Conservation (phyloP, 2,113 vertebrate species). For the Tenrec ecaudatus region DNA sequence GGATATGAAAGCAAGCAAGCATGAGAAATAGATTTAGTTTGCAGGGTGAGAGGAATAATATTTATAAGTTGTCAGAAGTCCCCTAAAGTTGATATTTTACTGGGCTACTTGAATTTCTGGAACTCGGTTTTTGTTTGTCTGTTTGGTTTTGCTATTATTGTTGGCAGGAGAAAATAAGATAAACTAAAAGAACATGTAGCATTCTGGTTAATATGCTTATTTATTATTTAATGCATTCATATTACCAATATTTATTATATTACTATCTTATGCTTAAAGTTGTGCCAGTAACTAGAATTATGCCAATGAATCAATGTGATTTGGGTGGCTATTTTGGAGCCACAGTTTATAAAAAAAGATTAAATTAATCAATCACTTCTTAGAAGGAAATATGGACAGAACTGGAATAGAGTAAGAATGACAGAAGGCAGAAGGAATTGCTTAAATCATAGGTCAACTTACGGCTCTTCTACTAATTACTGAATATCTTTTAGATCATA, state of each 20-base stretch:
- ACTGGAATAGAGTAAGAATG: not conserved
- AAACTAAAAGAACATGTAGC: conserved; percentile 3
- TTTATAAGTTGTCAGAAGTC: conserved; percentile 72
- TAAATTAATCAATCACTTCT: not conserved
- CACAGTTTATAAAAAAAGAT: not conserved
- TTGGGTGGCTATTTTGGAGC: conserved; percentile 13
- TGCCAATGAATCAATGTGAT: not conserved
- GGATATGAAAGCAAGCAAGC: conserved; percentile 58
- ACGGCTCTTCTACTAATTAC: not conserved
- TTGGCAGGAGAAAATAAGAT: conserved; percentile 36
- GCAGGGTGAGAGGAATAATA: conserved; percentile 61
- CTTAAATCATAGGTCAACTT: not conserved
- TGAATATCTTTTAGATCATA: not conserved
- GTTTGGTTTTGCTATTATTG: not conserved
- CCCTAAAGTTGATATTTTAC: conserved; percentile 70
- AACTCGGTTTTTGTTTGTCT: not conserved
- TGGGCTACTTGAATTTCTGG: conserved; percentile 41
- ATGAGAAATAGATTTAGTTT: conserved; percentile 75
- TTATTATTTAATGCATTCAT: not conserved
- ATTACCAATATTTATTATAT: conserved; percentile 37
- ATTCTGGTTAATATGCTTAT: conserved; percentile 10
- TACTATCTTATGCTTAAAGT: not conserved
- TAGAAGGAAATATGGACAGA: not conserved
- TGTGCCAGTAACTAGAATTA: not conserved
- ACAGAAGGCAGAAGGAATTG: not conserved